Evolutionary conservation across 2,888 invertebrate genomes (phyloP), one percentile per base, ranked within the genome.

Genomic region (Conchocele bisecta): DNA sequence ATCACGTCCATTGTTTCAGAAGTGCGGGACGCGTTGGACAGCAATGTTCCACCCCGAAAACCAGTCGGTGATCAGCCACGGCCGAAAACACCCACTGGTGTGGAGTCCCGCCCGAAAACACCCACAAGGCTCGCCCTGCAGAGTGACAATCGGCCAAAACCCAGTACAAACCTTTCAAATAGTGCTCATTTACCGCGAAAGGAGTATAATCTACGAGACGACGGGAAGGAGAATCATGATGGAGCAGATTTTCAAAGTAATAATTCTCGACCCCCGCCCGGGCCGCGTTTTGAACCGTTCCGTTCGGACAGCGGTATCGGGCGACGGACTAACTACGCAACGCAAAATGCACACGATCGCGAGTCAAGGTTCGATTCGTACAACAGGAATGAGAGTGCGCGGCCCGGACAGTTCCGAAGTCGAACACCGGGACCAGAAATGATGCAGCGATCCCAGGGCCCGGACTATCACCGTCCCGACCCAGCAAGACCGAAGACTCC

Each of bases 391-490:
- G 85, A 82, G 39, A 57, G 54, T 44, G 82, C 71, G 7, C 81
- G 83, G 68, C 88, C 88, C 11, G 87, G 87, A 20, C 85, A 84
- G 76, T 86, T 87, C 66, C 82, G 90, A 17, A 89, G 89, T 81
- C 83, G 91, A 53, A 91, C 91, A 4, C 91, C 91, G 3, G 91
- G 91, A 15, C 91, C 91, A 0, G 91, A 91, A 70, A 81, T 89
- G 75, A 88, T 90, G 86, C 81, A 82, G 37, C 64, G 88, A 44
- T 73, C 83, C 13, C 72, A 73, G 11, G 85, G 82, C 11, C 82
- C 82, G 2, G 89, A 89, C 54, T 83, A 84, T 59, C n/a, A n/a
- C n/a, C 66, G 85, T 64, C 69, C 80, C 0, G 87, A 87, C 20
- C 74, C 74, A 11, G 82, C 83, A 58, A 84, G 88, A 64, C 85